Percentiles rank a stretch among this genome's conserved stretches.
phyloP scores from a whole-genome alignment of 37 sponge, comb jelly and placozoan genomes.

The Spongilla lacustris region DNA sequence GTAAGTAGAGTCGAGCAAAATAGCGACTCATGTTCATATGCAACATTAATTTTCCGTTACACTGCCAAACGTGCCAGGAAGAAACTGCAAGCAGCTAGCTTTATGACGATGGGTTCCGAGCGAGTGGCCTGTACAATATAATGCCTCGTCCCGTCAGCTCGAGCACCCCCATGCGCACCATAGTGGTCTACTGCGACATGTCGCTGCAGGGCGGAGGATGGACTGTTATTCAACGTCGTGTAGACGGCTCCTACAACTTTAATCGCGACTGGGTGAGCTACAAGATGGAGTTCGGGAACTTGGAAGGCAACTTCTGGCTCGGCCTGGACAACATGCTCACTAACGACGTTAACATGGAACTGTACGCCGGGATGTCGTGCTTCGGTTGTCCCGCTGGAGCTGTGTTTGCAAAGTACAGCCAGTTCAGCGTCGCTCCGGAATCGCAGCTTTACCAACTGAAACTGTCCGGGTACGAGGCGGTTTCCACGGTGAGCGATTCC shows the following conservation, averaged over 20 bases:
- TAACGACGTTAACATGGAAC: constrained; percentile 2
- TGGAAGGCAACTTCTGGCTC: constrained; percentile 38
- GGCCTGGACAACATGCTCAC: constrained; percentile 59
- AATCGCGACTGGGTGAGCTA: constrained; percentile 39
- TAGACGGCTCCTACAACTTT: constrained; percentile 28
- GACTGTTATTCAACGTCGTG: constrained; percentile 61
- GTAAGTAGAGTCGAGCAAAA: too few relatives aligned
- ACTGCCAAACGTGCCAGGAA: constrained; percentile 41
- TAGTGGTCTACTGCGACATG: constrained; percentile 73
- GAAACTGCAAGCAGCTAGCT: constrained; percentile 62
- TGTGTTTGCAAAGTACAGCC: too few relatives aligned
- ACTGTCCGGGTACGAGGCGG: too few relatives aligned
- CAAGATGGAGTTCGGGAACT: constrained; percentile 56
- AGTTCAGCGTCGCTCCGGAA: too few relatives aligned
- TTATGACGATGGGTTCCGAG: constrained; percentile 29
- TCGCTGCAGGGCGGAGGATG: constrained; percentile 48
- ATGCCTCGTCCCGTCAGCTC: background rate
- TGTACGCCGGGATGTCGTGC: constrained; percentile 9
- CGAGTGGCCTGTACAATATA: constrained; percentile 48
- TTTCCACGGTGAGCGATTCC: too few relatives aligned
- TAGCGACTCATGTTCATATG: too few relatives aligned
- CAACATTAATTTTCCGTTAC: background rate
- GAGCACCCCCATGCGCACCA: constrained; percentile 27
- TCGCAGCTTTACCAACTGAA: too few relatives aligned
- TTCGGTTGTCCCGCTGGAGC: too few relatives aligned